Evolutionary conservation across 2,113 vertebrate species (phyloP).

Genomic region (Entomyzon cyanotis): DNA sequence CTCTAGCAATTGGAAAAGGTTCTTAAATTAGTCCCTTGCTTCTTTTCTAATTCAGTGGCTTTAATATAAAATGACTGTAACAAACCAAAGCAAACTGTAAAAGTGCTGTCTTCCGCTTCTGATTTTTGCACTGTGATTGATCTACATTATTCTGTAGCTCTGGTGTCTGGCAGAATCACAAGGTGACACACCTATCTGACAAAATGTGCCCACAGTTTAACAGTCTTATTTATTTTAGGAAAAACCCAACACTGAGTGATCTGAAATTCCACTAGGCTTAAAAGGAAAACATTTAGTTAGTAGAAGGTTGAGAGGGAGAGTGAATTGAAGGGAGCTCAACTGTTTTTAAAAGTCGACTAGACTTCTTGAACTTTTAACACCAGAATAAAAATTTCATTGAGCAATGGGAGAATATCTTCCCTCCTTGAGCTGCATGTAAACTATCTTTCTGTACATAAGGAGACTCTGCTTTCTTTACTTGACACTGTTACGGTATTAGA

Average conservation of each 20-base stretch:
- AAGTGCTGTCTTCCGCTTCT: background rate
- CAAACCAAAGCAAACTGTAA: background rate
- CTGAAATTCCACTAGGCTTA: background rate
- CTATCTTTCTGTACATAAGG: background rate
- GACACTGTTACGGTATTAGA: background rate
- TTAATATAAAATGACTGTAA: background rate
- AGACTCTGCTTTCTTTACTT: background rate
- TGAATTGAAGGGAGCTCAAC: background rate
- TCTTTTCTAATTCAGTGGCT: background rate
- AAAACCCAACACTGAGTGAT: background rate
- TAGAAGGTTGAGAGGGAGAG: background rate
- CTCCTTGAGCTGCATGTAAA: background rate
- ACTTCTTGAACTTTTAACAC: background rate
- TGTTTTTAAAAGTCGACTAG: background rate
- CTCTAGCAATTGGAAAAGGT: background rate
- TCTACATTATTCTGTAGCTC: background rate
- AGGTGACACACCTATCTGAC: background rate
- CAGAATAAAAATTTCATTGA: background rate
- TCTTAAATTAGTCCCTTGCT: background rate
- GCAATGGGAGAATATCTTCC: background rate
- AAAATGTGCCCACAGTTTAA: background rate
- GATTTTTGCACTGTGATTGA: background rate
- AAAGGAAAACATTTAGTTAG: background rate
- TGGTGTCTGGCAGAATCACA: background rate
- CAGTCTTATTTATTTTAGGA: background rate